A percentile compares a stretch with the other conserved stretches of the same genome.
These are phyloP conservation scores for Lerista edwardsae DNA, from an alignment of 2,797 vertebrate genomes.

Conservation along the genomic window DNA sequence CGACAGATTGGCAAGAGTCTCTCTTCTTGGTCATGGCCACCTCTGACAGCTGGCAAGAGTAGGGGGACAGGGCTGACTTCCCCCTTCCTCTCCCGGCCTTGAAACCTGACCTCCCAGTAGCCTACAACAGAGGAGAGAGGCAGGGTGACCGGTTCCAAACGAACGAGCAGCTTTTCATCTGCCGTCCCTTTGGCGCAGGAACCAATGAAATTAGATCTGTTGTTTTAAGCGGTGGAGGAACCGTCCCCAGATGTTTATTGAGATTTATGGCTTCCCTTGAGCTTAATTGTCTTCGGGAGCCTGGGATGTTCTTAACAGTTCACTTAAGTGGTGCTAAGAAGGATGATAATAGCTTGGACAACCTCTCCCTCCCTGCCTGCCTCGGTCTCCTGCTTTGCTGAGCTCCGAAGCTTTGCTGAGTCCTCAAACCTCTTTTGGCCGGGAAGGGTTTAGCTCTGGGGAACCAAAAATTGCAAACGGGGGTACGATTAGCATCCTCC, in stretches of 20 bases:
- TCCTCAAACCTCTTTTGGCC: no score
- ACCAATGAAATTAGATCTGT: conserved; percentile 77
- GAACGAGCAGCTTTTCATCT: conserved; percentile 79
- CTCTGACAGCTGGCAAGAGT: conserved; percentile 25
- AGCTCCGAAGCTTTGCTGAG: background rate
- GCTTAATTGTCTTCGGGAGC: conserved; percentile 75
- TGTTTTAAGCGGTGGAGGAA: conserved; percentile 77
- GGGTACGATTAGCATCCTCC: background rate
- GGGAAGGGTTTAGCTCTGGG: no score
- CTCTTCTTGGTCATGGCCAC: conserved; percentile 45
- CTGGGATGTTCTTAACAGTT: conserved; percentile 72
- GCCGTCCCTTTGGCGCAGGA: conserved; percentile 73
- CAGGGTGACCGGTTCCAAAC: conserved; percentile 65
- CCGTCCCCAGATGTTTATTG: conserved; percentile 73
- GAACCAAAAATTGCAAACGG: background rate
- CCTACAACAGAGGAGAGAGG: conserved; percentile 53
- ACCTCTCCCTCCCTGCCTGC: conserved; percentile 63
- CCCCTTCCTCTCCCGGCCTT: conserved; percentile 8
- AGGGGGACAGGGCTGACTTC: background rate
- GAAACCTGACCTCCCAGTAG: conserved; percentile 65
- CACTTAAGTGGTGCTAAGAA: conserved; percentile 75
- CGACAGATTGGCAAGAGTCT: conserved; percentile 52
- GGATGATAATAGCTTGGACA: conserved; percentile 78
- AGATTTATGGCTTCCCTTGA: conserved; percentile 80
- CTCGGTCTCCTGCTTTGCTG: background rate